phyloP scores from a whole-genome alignment of 2,113 vertebrate species.

The Lophochroa leadbeateri region DNA sequence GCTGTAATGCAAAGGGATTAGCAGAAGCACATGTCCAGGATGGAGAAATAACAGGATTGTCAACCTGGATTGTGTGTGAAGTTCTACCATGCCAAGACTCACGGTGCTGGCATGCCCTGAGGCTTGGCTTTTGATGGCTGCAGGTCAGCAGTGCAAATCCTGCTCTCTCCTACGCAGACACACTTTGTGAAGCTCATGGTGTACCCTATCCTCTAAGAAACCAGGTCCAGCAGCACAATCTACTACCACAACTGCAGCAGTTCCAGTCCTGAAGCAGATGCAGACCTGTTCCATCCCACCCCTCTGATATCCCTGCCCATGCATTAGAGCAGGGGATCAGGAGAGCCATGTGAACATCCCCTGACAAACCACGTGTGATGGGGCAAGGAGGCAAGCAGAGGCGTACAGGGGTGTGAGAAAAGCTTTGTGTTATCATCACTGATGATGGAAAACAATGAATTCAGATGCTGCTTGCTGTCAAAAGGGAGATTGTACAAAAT shows the following conservation, averaged over 20 bases:
- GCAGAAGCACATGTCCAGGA: neutral
- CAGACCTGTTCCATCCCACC: neutral
- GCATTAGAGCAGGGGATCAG: neutral
- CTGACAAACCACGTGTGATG: neutral
- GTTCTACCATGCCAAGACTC: neutral
- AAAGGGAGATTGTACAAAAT: neutral
- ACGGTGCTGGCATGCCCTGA: rapidly evolving
- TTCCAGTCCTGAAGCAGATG: neutral
- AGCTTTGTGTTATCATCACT: neutral
- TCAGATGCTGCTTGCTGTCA: neutral
- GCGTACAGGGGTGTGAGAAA: neutral
- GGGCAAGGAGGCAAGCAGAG: neutral
- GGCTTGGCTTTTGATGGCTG: neutral
- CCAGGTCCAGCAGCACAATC: neutral
- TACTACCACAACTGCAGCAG: neutral
- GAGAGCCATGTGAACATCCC: neutral
- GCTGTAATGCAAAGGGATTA: neutral
- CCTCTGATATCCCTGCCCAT: neutral
- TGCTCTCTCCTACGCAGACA: neutral
- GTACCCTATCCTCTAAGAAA: neutral
- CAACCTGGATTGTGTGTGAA: neutral
- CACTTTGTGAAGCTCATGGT: neutral
- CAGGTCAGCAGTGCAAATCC: neutral
- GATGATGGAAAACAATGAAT: neutral
- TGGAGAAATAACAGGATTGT: neutral